A percentile compares a stretch with the other conserved stretches of the same genome.
Evolutionary conservation across 2,888 invertebrate genomes (phyloP).

Genomic region (Drosophila pegasa): DNA sequence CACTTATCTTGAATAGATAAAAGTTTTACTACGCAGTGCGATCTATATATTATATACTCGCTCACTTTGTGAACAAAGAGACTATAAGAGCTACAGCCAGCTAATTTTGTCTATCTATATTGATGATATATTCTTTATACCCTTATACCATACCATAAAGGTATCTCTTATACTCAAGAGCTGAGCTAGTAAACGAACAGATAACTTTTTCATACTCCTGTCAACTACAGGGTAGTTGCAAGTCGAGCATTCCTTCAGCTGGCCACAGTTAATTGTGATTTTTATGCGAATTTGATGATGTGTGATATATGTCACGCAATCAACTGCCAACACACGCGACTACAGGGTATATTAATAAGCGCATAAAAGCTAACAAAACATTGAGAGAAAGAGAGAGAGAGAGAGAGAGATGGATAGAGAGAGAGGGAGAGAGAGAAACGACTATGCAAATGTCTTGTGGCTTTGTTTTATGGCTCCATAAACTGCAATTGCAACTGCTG

Average conservation of each 20-base stretch:
- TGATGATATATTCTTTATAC: not conserved
- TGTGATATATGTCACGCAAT: slow-evolving; percentile 74
- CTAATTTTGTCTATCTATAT: not conserved
- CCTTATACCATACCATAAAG: not conserved
- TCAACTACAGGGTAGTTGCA: not conserved
- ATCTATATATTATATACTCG: not conserved
- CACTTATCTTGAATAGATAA: too few species aligned
- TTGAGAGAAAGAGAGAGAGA: not conserved
- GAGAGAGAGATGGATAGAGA: not conserved
- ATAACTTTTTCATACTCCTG: not conserved
- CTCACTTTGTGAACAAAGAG: not conserved
- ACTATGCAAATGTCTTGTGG: slow-evolving; percentile 58
- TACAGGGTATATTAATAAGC: slow-evolving; percentile 15
- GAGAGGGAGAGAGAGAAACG: slow-evolving; percentile 1
- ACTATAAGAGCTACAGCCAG: not conserved
- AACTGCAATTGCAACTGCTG: slow-evolving; percentile 34
- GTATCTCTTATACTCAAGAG: too few species aligned
- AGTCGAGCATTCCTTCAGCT: not conserved
- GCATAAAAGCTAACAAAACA: slow-evolving; percentile 2
- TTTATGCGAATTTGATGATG: slow-evolving; percentile 71
- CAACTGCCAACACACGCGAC: slow-evolving; percentile 35
- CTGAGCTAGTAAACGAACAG: too few species aligned
- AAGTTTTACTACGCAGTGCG: too few species aligned
- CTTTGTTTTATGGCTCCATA: slow-evolving; percentile 65
- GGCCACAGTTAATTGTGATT: slow-evolving; percentile 14